These are phyloP conservation scores for Myotis myotis DNA, from an alignment of 2,797 vertebrate genomes.

Conservation along the genomic window DNA sequence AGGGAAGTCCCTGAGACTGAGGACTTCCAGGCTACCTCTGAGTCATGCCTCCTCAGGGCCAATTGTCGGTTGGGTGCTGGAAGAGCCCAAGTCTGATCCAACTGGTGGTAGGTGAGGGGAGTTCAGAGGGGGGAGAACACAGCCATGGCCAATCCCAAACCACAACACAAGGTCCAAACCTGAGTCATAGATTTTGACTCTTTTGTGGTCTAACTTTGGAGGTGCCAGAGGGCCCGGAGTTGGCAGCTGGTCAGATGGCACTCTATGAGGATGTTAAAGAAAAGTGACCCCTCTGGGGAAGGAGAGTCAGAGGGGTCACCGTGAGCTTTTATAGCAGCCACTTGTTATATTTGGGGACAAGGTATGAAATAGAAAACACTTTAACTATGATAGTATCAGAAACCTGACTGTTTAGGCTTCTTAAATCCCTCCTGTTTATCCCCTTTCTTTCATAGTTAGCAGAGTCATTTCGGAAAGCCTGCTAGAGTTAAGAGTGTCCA, in stretches of 20 bases:
- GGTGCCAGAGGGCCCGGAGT: not conserved
- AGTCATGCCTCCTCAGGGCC: not conserved
- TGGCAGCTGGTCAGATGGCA: not conserved
- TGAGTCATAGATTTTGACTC: not conserved
- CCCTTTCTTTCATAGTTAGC: not conserved
- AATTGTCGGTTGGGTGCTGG: not conserved
- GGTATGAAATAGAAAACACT: not conserved
- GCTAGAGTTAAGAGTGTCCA: not conserved
- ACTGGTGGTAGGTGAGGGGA: not conserved
- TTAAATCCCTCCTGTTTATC: not conserved
- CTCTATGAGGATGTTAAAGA: not conserved
- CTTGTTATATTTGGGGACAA: not conserved
- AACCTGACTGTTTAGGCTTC: not conserved
- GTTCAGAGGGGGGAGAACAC: not conserved
- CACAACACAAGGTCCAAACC: not conserved
- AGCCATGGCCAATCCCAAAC: not conserved
- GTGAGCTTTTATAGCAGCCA: not conserved
- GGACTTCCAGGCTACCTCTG: not conserved
- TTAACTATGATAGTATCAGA: not conserved
- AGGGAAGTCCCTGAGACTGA: not conserved
- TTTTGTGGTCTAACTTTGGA: not conserved
- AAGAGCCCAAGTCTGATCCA: not conserved
- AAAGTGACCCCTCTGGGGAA: too few relatives aligned
- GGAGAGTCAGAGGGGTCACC: not conserved
- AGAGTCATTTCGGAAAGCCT: constrained; percentile 17